phyloP scores from a whole-genome alignment of 2,113 vertebrate genomes.

The Solea senegalensis region DNA sequence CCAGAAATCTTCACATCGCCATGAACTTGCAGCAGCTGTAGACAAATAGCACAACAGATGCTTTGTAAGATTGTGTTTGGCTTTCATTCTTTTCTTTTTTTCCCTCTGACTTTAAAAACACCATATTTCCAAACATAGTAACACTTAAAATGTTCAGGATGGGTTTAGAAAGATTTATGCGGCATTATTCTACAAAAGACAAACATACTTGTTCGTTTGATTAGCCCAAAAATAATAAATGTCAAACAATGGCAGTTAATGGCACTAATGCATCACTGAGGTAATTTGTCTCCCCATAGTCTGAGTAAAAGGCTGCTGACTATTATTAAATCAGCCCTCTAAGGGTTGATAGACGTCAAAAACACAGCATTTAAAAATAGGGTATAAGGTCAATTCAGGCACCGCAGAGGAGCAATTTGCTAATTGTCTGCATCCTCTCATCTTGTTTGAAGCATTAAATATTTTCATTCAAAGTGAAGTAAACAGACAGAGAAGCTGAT shows the following conservation, averaged over 20 bases:
- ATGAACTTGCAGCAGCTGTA: no score
- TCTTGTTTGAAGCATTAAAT: not conserved
- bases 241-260: not conserved
- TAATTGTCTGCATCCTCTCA: no score
- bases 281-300: conserved; percentile 13
- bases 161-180: not conserved
- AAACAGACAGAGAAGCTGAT: not conserved
- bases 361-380: no score
- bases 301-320: not conserved
- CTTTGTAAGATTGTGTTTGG: no score
- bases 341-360: no score
- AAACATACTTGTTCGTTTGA: not conserved
- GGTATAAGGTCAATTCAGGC: no score
- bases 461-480: not conserved
- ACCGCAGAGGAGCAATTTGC: no score
- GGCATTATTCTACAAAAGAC: not conserved
- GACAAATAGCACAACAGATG: no score
- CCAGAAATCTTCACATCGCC: no score
- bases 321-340: no score
- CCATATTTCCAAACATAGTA: not conserved
- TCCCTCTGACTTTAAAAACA: not conserved
- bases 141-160: not conserved
- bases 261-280: conserved; percentile 7
- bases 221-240: not conserved
- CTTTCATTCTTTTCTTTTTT: no score